Evolutionary conservation across 2,113 vertebrate species (phyloP), one percentile per base, ranked within the genome.

Genomic region (Tamias sibiricus): DNA sequence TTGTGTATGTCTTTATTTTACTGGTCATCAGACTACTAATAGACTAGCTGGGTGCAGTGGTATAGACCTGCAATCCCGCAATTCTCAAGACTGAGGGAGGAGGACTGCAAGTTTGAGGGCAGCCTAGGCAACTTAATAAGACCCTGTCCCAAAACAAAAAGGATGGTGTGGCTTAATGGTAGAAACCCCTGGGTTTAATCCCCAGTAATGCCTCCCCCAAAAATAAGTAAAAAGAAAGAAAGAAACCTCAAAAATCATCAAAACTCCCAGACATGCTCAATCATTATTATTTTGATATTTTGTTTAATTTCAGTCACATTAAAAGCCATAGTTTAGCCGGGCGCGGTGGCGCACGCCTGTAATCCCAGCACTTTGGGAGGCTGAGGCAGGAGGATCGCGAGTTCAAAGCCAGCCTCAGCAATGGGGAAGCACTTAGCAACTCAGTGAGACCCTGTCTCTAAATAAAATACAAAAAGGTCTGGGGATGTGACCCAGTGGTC

Each of bases 311-410:
- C 26, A 64, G 37, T 84, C 28, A 26, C 35, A 57, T 64, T 72
- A 84, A 84, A 95, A 88, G 57, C 19, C n/a, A 82, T 69, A 83
- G 76, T 28, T n/a, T n/a, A n/a, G n/a, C n/a, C n/a, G n/a, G n/a
- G n/a, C n/a, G n/a, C n/a, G n/a, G n/a, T n/a, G n/a, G n/a, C n/a
- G n/a, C n/a, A n/a, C n/a, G n/a, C n/a, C n/a, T n/a, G n/a, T n/a
- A n/a, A n/a, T n/a, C n/a, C n/a, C n/a, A n/a, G n/a, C n/a, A n/a
- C n/a, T n/a, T n/a, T n/a, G n/a, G n/a, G n/a, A n/a, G n/a, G n/a
- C n/a, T n/a, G n/a, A n/a, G n/a, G n/a, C n/a, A n/a, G n/a, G n/a
- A n/a, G n/a, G n/a, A n/a, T n/a, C n/a, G n/a, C n/a, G n/a, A n/a
- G n/a, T n/a, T n/a, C n/a, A n/a, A n/a, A n/a, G n/a, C n/a, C n/a